Base-by-base conservation (phyloP, 2,888 invertebrate species). In the Lasioglossum vierecki region DNA sequence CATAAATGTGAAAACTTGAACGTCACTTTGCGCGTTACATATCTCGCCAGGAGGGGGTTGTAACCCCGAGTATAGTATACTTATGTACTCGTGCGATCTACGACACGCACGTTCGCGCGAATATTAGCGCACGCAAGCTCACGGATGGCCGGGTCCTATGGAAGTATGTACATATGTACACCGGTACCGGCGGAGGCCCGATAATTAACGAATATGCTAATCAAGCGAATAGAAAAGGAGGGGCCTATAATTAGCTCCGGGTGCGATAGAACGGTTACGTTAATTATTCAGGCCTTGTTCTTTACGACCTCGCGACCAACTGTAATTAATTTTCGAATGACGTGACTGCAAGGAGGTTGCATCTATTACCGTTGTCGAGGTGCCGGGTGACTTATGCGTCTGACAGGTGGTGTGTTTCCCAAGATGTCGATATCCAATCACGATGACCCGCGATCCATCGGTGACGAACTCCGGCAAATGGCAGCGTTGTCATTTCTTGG, bases 171-270 rank as follows among this genome's bases (percentile, higher is more conserved):
- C 6, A 22, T 49, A 53, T 22, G 53, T n/a, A 81, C 80, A 79
- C 70, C 39, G 75, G 71, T 84, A 84, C 26, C 60, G 30, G 63
- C 79, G 76, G 81, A 90, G 84, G 85, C 80, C 90, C 89, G 91
- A 93, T 94, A 94, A 94, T 94, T 93, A 94, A 93, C 92, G 91
- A 93, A 93, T 93, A 94, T 94, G 94, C 91, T 93, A 93, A 94
- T 92, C 92, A 91, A 91, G 88, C 87, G 91, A 93, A 90, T 89
- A 90, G 90, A 91, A 90, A 88, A 91, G 90, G 92, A 92, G 90
- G 92, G 91, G 91, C 91, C 92, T 93, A 92, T 93, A 93, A 93
- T 93, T 93, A 93, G 93, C 90, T 88, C 84, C 80, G 91, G 86
- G 89, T 83, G 92, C 91, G 92, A 92, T 92, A 92, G 90, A 91